These are phyloP conservation scores for Eupelmus urozonus DNA, from an alignment of 2,888 invertebrate genomes.

Conservation along the genomic window DNA sequence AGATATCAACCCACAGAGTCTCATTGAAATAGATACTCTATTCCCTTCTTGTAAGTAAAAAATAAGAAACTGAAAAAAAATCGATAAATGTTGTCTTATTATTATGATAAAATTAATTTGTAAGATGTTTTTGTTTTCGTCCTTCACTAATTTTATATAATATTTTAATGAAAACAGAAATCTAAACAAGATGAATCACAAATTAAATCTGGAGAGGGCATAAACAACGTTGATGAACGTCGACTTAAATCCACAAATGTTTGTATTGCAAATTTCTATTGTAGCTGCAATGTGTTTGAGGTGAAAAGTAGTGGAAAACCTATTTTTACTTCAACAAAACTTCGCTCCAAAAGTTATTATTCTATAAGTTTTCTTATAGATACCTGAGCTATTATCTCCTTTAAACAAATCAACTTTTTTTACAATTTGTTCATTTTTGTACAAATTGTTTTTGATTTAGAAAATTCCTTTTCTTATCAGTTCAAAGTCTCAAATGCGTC, in stretches of 20 bases:
- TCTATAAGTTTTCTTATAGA: no score
- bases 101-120: neutral
- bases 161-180: conserved; percentile 52
- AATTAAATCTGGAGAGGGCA: conserved; percentile 1
- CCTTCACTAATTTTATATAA: conserved; percentile 22
- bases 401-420: no score
- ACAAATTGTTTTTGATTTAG: no score
- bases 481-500: no score
- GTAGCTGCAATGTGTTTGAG: conserved; percentile 51
- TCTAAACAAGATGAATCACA: conserved; percentile 26
- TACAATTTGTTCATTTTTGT: no score
- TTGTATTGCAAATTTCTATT: conserved; percentile 43
- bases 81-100: neutral
- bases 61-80: neutral
- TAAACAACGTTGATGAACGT: conserved; percentile 5
- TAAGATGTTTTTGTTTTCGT: neutral
- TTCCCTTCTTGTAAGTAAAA: no score
- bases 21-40: no score
- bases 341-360: no score
- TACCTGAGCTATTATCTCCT: no score
- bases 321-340: no score
- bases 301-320: conserved; percentile 46
- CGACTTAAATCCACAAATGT: conserved; percentile 37
- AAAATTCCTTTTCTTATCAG: no score
- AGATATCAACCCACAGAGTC: no score